Percentiles rank a stretch among this genome's conserved stretches.
These are phyloP conservation scores for Crepidodera aurea DNA, from an alignment of 2,888 invertebrate genomes.

Conservation along the genomic window DNA sequence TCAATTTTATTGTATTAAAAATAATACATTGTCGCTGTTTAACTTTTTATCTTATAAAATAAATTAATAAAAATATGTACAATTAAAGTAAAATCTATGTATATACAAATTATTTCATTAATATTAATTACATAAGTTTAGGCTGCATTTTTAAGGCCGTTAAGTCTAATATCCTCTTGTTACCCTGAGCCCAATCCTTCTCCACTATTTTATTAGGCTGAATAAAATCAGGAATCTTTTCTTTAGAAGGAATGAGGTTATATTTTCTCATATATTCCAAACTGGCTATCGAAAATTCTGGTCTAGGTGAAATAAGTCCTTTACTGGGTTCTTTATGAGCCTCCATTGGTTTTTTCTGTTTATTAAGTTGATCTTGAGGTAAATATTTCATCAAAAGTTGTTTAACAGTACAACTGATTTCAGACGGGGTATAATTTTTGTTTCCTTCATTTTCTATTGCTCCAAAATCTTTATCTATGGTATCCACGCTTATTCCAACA, in stretches of 20 bases:
- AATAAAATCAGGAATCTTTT: slow-evolving; percentile 13
- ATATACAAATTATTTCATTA: not conserved
- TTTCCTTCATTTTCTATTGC: slow-evolving; percentile 24
- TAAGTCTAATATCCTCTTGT: slow-evolving; percentile 71
- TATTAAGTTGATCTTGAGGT: slow-evolving; percentile 61
- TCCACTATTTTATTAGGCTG: not conserved
- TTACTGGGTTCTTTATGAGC: slow-evolving; percentile 31
- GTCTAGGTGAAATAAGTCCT: slow-evolving; percentile 51
- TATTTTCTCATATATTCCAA: slow-evolving; percentile 76
- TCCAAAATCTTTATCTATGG: slow-evolving; percentile 43
- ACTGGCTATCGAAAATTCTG: slow-evolving; percentile 76
- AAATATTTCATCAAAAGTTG: slow-evolving; percentile 67
- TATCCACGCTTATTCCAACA: slow-evolving; percentile 54
- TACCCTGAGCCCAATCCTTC: slow-evolving; percentile 32
- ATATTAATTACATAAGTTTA: slow-evolving; percentile 65
- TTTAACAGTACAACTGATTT: slow-evolving; percentile 66
- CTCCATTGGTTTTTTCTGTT: slow-evolving; percentile 19
- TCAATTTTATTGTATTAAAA: no score
- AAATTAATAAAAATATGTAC: no score
- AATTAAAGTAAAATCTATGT: no score
- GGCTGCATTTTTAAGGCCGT: slow-evolving; percentile 75
- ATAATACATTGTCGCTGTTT: no score
- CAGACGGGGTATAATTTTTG: slow-evolving; percentile 52
- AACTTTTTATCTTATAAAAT: no score
- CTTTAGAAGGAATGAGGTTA: slow-evolving; percentile 59